Percentiles rank a stretch among this genome's conserved stretches.
Conservation (phyloP, 2,797 vertebrate species). For the Cheirogaleus major region DNA sequence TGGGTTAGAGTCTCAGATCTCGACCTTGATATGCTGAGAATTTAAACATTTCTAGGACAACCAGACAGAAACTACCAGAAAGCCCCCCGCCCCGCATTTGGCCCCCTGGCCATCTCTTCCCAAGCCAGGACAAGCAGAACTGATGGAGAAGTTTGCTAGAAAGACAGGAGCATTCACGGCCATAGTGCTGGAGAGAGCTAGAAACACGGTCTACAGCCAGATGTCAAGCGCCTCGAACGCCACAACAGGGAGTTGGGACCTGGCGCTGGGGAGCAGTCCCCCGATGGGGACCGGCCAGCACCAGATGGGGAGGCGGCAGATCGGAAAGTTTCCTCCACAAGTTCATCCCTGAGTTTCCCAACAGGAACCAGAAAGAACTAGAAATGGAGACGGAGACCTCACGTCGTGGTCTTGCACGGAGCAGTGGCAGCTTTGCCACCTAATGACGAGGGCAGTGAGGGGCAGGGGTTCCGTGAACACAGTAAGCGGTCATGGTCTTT, state of each 20-base stretch:
- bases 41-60: background rate
- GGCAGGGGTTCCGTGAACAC: background rate
- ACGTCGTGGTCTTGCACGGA: background rate
- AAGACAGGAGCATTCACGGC: background rate
- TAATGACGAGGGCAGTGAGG: too few relatives aligned
- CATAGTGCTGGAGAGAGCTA: too few relatives aligned
- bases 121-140: background rate
- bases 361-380: background rate
- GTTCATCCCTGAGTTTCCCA: background rate
- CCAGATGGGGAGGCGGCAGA: background rate
- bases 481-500: background rate
- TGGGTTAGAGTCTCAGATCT: background rate
- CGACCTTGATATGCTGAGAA: background rate
- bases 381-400: background rate
- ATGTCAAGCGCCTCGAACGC: background rate
- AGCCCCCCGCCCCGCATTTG: fast-evolving
- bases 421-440: background rate
- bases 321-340: background rate
- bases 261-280: background rate
- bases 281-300: background rate
- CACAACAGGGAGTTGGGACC: background rate
- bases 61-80: background rate
- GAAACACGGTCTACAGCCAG: background rate
- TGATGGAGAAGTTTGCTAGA: background rate
- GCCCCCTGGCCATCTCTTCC: background rate